Evolutionary conservation across 2,888 invertebrate species (phyloP).

Genomic region (Deroplatys truncata): DNA sequence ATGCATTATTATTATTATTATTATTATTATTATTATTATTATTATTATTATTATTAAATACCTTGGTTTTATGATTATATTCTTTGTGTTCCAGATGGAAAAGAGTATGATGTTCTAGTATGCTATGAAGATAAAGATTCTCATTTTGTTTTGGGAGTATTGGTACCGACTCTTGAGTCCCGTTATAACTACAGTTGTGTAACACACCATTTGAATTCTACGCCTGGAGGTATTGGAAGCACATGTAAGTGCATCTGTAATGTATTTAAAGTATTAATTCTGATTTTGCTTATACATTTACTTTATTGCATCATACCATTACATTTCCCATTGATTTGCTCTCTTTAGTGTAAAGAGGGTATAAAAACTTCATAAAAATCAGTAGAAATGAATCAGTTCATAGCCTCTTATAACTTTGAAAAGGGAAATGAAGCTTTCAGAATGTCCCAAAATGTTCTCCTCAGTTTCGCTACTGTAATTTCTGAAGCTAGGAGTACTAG

Average conservation of each 20-base stretch:
- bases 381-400: background rate
- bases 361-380: background rate
- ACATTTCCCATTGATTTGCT: background rate
- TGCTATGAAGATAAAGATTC: slow-evolving; percentile 61
- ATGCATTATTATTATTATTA: too few species aligned
- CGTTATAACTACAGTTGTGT: slow-evolving; percentile 62
- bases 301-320: background rate
- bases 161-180: slow-evolving; percentile 58
- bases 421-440: background rate
- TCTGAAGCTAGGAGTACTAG: too few species aligned
- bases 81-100: slow-evolving; percentile 45
- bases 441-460: background rate
- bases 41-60: background rate
- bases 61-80: background rate
- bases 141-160: slow-evolving; percentile 57
- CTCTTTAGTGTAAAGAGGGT: too few species aligned
- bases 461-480: too few species aligned
- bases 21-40: too few species aligned
- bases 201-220: slow-evolving; percentile 37
- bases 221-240: background rate
- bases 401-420: too few species aligned
- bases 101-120: slow-evolving; percentile 61
- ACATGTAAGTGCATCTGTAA: background rate
- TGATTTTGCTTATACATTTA: background rate
- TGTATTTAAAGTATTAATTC: background rate